Percentiles rank a stretch among this genome's conserved stretches.
These are phyloP conservation scores for Limonius californicus DNA, from an alignment of 1,140 invertebrate genomes.

Conservation along the genomic window DNA sequence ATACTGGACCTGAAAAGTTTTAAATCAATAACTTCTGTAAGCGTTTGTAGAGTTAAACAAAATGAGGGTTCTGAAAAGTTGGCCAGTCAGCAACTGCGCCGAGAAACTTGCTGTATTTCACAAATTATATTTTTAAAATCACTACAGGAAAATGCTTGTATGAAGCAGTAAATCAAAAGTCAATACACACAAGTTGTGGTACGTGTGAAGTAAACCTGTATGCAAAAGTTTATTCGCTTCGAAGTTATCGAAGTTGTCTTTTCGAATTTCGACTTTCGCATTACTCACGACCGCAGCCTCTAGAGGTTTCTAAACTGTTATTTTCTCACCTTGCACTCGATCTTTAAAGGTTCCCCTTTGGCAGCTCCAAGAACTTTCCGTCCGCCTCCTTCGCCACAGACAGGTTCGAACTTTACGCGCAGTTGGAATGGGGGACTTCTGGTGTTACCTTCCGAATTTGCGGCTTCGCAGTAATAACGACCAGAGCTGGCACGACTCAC, in stretches of 20 bases:
- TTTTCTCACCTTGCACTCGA: conserved; percentile 51
- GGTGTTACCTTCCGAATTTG: conserved; percentile 50
- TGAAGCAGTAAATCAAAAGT: background rate
- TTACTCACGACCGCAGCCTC: background rate
- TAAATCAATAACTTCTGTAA: conserved; percentile 6
- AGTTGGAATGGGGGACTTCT: conserved; percentile 43
- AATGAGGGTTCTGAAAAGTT: background rate
- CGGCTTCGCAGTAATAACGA: conserved; percentile 52
- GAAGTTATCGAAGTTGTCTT: background rate
- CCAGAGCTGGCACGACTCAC: conserved; percentile 49
- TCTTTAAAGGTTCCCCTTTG: conserved; percentile 53
- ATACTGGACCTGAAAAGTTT: conserved; percentile 1
- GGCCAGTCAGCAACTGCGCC: background rate
- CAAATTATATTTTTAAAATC: conserved; percentile 11
- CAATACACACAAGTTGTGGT: background rate
- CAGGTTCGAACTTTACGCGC: conserved; percentile 48
- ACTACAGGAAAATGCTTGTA: background rate
- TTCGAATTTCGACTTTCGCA: background rate
- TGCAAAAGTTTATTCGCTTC: background rate
- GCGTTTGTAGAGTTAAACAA: background rate
- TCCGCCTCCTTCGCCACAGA: conserved; percentile 49
- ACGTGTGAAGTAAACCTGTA: background rate
- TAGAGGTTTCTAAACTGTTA: conserved; percentile 5
- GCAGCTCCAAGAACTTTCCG: conserved; percentile 56
- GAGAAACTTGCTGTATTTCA: background rate